Percentiles rank a stretch among this genome's conserved stretches.
Conservation (phyloP, 2,888 invertebrate genomes). For the Mactromeris polynyma region DNA sequence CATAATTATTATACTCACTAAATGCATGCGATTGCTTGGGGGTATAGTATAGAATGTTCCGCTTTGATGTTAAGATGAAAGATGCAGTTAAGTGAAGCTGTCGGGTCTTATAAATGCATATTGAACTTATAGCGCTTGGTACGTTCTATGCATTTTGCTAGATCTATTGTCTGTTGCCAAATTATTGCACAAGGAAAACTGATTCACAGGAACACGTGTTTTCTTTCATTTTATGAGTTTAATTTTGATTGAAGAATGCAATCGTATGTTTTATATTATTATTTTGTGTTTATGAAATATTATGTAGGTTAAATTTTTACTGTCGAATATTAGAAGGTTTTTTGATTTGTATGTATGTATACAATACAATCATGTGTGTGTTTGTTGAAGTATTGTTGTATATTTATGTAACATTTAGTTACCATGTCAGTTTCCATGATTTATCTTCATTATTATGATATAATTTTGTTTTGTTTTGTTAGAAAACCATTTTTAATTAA, state of each 20-base stretch:
- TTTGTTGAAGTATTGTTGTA: no score
- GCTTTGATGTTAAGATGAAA: conserved; percentile 17
- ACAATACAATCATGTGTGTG: neutral
- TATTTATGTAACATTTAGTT: no score
- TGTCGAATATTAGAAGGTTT: neutral
- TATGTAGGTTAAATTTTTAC: conserved; percentile 1
- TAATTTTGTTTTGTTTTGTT: no score
- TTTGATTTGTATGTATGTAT: neutral
- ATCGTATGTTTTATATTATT: neutral
- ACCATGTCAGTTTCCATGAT: no score
- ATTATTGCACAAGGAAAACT: neutral
- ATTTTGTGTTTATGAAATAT: neutral
- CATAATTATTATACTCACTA: conserved; percentile 12
- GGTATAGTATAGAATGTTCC: neutral
- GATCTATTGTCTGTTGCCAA: neutral
- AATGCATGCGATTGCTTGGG: conserved; percentile 8
- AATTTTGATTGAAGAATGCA: conserved; percentile 19
- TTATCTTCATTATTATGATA: no score
- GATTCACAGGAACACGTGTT: conserved; percentile 9
- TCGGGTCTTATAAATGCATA: conserved; percentile 12
- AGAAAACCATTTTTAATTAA: no score
- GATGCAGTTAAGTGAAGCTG: conserved; percentile 1
- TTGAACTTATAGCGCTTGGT: neutral
- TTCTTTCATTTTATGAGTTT: conserved; percentile 18
- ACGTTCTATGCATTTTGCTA: neutral